These are phyloP conservation scores for Fundulus diaphanus DNA, from an alignment of 2,797 vertebrate species.

Conservation along the genomic window DNA sequence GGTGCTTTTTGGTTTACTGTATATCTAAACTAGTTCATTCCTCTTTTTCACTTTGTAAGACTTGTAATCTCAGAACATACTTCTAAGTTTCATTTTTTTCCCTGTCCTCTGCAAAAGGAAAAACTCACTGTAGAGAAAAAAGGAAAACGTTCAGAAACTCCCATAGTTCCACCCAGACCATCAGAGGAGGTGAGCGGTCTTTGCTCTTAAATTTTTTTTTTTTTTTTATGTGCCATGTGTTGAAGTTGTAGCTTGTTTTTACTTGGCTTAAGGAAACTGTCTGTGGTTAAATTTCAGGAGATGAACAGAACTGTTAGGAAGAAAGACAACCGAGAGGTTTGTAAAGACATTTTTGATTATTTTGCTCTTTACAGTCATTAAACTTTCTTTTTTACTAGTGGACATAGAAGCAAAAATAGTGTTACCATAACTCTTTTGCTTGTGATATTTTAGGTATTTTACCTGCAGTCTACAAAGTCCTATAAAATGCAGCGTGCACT, in stretches of 20 bases:
- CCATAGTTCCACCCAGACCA: constrained; percentile 28
- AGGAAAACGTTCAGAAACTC: constrained; percentile 19
- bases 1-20: constrained; percentile 46
- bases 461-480: not conserved
- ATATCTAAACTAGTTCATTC: not conserved
- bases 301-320: constrained; percentile 31
- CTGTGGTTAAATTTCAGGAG: constrained; percentile 57
- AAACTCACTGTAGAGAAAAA: constrained; percentile 37
- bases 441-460: not conserved
- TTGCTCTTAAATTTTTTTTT: not conserved
- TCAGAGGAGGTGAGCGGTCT: constrained; percentile 46
- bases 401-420: not conserved
- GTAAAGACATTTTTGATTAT: not conserved
- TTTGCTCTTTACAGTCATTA: not conserved
- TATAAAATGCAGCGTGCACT: not conserved
- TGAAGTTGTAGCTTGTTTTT: not conserved
- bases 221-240: not conserved
- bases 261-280: not conserved
- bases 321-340: constrained; percentile 45
- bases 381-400: not conserved
- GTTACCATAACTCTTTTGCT: not conserved
- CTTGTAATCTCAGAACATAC: not conserved
- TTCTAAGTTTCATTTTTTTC: not conserved
- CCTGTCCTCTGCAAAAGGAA: constrained; percentile 27
- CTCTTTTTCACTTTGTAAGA: not conserved